Conservation (phyloP, 2,797 vertebrate genomes). For the Rhinella marina region DNA sequence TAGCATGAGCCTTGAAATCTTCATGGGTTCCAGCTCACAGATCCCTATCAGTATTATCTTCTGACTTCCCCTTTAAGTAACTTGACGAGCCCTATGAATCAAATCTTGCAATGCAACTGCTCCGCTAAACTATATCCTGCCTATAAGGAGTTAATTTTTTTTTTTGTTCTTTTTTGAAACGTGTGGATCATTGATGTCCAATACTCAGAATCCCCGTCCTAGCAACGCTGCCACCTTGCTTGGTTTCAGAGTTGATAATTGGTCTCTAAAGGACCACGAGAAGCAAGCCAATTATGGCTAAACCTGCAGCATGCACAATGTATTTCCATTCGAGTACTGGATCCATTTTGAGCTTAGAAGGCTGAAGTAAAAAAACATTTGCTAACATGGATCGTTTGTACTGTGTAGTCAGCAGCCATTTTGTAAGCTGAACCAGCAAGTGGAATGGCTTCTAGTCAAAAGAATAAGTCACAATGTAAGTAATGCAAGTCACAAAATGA, state of each 20-base stretch:
- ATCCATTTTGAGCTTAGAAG: neutral
- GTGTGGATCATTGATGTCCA: slow-evolving; percentile 34
- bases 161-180: slow-evolving; percentile 12
- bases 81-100: no score
- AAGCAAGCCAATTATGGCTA: slow-evolving; percentile 59
- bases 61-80: no score
- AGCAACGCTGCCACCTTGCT: slow-evolving; percentile 64
- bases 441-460: neutral
- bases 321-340: slow-evolving; percentile 65
- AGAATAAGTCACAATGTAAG: no score
- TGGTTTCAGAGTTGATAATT: slow-evolving; percentile 68
- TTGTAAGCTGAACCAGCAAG: neutral
- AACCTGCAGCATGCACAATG: slow-evolving; percentile 43
- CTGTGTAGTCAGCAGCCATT: neutral
- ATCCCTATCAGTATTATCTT: no score
- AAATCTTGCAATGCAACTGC: neutral
- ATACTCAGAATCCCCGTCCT: slow-evolving; percentile 63
- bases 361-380: neutral
- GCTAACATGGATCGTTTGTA: neutral
- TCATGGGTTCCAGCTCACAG: no score
- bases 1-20: no score
- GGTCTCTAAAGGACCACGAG: slow-evolving; percentile 68
- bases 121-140: neutral
- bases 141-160: slow-evolving; percentile 41
- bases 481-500: neutral